Evolutionary conservation across 2,888 invertebrate genomes (phyloP), one percentile per base, ranked within the genome.

Genomic region (Neocrepidodera transversa): DNA sequence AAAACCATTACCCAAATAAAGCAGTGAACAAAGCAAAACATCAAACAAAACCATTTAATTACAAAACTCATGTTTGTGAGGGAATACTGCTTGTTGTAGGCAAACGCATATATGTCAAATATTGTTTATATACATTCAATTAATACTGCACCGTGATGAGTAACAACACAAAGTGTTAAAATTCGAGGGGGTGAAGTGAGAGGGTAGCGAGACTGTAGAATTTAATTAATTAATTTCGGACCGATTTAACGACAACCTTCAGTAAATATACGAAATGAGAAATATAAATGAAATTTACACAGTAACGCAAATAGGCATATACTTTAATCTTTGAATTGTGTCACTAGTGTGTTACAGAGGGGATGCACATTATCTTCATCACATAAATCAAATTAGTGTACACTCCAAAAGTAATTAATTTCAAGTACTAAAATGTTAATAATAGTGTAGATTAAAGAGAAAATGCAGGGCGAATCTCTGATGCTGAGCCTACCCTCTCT

Each of bases 141-240:
- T 13, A 38, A 43, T 18, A 18, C 4, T 30, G 10, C 40, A 2
- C 17, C 8, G 17, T 30, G 20, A 20, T 26, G 28, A 38, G 55
- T 56, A 49, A 49, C 54, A 59, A 45, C 51, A 42, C 45, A 45
- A 26, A 28, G 38, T 56, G 38, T 45, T 51, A 30, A 52, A 48
- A 49, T 42, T n/a, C 32, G 56, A 36, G 20, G 45, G 50, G 32
- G 63, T 58, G 17, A 1, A 18, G 35, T 7, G 11, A n/a, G 3
- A 11, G 30, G 43, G 65, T 64, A 35, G 23, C 30, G 20, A 32
- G 18, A 42, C 20, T 13, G 64, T 66, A 66, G 63, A 71, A 71
- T 68, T 69, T 67, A 71, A 71, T 71, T 71, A 70, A 70, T 70
- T 70, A 69, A 71, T 69, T 71, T 68, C 64, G 63, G 65, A 64